Conservation (phyloP, 37 sponge, comb jelly and placozoan species). For the Corticium candelabrum region DNA sequence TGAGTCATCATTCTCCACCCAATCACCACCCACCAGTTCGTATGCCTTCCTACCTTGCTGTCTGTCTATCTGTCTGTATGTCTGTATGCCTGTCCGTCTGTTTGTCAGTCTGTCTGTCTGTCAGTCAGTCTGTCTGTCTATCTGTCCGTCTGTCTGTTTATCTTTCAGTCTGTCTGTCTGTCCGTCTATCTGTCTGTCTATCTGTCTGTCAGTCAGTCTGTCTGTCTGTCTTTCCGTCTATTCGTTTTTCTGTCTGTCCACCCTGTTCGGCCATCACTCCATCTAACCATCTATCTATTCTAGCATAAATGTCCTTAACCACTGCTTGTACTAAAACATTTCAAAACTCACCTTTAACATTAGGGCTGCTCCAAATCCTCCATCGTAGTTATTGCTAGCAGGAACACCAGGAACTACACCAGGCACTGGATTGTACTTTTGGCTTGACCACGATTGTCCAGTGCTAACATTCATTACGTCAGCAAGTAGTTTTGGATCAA, state of each 20-base stretch:
- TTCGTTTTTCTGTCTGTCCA: constrained; percentile 9
- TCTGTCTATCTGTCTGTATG: too few species aligned
- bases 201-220: too few species aligned
- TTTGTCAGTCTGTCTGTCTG: too few species aligned
- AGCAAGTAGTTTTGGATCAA: constrained; percentile 74
- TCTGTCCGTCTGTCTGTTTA: too few species aligned
- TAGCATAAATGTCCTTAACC: neutral
- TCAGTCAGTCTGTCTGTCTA: too few species aligned
- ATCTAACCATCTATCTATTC: neutral
- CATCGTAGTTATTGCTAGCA: constrained; percentile 80
- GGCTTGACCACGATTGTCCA: constrained; percentile 77
- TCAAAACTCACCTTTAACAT: constrained; percentile 37
- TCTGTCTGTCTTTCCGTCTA: too few species aligned
- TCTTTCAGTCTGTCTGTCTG: too few species aligned
- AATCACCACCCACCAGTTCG: too few species aligned
- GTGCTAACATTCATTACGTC: constrained; percentile 76
- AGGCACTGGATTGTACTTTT: constrained; percentile 92
- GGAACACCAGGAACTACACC: constrained; percentile 90
- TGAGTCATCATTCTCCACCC: neutral
- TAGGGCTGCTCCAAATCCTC: constrained; percentile 88
- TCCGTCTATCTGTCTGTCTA: too few species aligned
- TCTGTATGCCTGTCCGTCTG: too few species aligned
- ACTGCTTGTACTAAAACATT: neutral
- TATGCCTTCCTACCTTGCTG: too few species aligned
- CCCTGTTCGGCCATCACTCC: constrained; percentile 12